Base-by-base conservation (phyloP, 2,797 vertebrate species). In the Muscicapa comitata region DNA sequence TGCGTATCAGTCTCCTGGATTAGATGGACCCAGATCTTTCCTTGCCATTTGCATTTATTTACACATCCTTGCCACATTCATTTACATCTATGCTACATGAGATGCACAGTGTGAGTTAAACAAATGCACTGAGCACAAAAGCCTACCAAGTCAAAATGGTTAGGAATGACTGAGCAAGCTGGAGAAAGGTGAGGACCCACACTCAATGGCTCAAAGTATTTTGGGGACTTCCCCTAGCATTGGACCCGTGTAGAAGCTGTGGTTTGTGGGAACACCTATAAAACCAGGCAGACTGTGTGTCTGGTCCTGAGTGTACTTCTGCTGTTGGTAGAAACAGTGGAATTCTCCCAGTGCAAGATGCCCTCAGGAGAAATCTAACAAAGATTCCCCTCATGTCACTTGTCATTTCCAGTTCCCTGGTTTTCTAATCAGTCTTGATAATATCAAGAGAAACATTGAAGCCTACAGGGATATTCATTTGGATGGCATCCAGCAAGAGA, bases 361-460 rank as follows among this genome's bases (percentile, higher is more conserved):
- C 4, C 47, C 17, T 26, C 24, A 19, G 54, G 13, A 50, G 45
- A 91, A 94, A 72, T 66, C 43, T 35, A 57, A 25, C 8, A 59
- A 79, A 89, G 72, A 81, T 48, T 71, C 35, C 4, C 18, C 42
- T 71, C 66, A 8, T 1, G 0, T 54, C 43, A 38, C 26, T 53
- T 86, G 31, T 48, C 25, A 48, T 86, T 88, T 81, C 59, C 58
- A 90, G 9, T 17, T 86, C 47, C 33, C 17, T 55, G 33, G 5
- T 86, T 90, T 94, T 86, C 33, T 80, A 61, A 59, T 62, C 68
- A 72, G 55, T 48, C 65, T 77, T 77, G 42, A 17, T 81, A 68
- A 80, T 23, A 80, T 17, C 50, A 72, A 40, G 58, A 81, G 50
- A 93, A 94, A 91, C 29, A 58, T 0, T 62, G 58, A 81, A 43